Percentiles rank a stretch among this genome's conserved stretches.
Evolutionary conservation across 1,140 invertebrate genomes (phyloP).

Genomic region (Brachionus rubens): DNA sequence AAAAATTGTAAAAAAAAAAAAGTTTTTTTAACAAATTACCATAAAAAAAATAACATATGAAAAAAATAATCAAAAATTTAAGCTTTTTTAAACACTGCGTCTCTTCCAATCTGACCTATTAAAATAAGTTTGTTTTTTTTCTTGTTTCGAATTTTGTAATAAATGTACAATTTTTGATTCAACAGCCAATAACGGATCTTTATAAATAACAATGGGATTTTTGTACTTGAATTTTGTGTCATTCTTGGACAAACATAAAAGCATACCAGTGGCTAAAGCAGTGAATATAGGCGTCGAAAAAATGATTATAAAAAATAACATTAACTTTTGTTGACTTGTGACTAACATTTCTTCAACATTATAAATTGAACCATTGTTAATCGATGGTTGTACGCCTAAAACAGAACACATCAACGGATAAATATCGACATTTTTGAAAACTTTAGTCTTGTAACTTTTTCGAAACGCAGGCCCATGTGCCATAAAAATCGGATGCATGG

Average conservation of each 20-base stretch:
- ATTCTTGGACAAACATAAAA: conserved; percentile 4
- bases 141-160: neutral
- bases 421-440: conserved; percentile 68
- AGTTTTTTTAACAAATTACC: too few species aligned
- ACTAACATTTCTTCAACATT: conserved; percentile 20
- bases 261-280: conserved; percentile 9
- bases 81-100: neutral
- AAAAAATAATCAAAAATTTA: too few species aligned
- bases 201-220: conserved; percentile 60
- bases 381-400: neutral
- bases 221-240: conserved; percentile 5
- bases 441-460: conserved; percentile 60
- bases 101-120: neutral
- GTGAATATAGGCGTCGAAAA: conserved; percentile 48
- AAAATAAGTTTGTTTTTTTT: neutral
- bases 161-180: too few species aligned
- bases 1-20: too few species aligned
- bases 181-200: too few species aligned
- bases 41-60: too few species aligned
- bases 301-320: conserved; percentile 53
- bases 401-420: conserved; percentile 62
- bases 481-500: conserved; percentile 71
- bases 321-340: conserved; percentile 57
- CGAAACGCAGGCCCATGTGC: conserved; percentile 68
- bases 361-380: conserved; percentile 17